Evolutionary conservation across 2,113 vertebrate species (phyloP).

Genomic region (Corythoichthys haematopterus): DNA sequence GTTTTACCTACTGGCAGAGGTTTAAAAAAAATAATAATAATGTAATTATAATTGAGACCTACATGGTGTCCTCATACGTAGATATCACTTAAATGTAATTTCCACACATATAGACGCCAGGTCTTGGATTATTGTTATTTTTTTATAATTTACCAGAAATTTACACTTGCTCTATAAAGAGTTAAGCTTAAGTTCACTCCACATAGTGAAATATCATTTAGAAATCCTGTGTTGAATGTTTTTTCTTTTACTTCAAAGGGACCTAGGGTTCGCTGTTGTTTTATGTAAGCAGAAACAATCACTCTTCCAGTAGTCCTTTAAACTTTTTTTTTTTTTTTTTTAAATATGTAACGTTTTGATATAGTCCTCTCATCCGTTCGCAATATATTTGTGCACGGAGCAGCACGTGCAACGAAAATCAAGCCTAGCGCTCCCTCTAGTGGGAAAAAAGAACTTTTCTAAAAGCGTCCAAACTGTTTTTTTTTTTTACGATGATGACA

Average conservation of each 20-base stretch:
- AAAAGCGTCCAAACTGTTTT: constrained; percentile 44
- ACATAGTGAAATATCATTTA: neutral
- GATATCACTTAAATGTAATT: too few relatives aligned
- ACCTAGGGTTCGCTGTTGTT: neutral
- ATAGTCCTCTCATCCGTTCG: neutral
- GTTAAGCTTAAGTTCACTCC: neutral
- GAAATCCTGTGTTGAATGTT: neutral
- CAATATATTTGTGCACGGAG: neutral
- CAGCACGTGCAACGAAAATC: constrained; percentile 18
- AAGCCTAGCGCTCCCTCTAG: constrained; percentile 68
- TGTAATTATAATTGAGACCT: too few relatives aligned
- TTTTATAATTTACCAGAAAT: too few relatives aligned
- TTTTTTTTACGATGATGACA: constrained; percentile 25
- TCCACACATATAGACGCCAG: too few relatives aligned
- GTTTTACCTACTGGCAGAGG: too few relatives aligned
- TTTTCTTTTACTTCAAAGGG: neutral
- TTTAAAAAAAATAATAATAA: too few relatives aligned
- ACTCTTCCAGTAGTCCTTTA: neutral
- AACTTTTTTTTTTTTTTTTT: constrained; percentile 3
- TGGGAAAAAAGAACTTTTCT: constrained; percentile 17
- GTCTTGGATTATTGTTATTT: too few relatives aligned
- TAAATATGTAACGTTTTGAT: neutral
- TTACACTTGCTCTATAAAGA: too few relatives aligned
- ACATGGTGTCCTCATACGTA: too few relatives aligned
- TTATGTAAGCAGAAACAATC: neutral